Base-by-base conservation (phyloP, 2,797 vertebrate genomes). In the Halcyon badia region DNA sequence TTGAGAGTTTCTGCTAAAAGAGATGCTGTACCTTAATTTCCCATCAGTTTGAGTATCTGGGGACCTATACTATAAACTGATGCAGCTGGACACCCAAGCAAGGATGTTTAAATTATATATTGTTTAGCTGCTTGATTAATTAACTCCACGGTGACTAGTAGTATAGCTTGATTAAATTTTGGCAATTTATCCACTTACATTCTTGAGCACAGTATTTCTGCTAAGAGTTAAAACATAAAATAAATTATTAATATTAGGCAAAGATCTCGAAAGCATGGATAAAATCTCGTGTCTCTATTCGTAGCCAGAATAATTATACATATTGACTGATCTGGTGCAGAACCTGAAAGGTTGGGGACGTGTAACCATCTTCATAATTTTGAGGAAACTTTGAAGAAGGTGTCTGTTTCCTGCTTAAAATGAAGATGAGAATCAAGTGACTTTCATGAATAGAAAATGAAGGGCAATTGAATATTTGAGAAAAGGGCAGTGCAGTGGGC, bases 341-440 rank as follows among this genome's bases (percentile, higher is more conserved):
- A 97, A 92, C 77, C 87, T 31, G 10, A 11, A 73, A 78, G 52
- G 92, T 11, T 87, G 72, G 33, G 82, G 57, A 31, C 39, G 9
- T 54, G 22, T 84, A 91, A 93, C 83, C 85, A 77, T 97, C 85
- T 77, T 87, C 46, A 41, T 89, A 46, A 84, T 95, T 97, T 94
- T 94, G 78, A 91, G 93, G 75, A 93, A 93, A 90, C 64, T 87
- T 91, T 80, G 85, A 97, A 90, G 89, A 93, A 97, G 72, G 79
- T 97, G 56, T 97, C 98, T 97, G 90, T 42, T 91, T 97, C 95
- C 90, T 91, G 87, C 92, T 96, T 97, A 71, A 77, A 90, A 42
- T 54, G 60, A 97, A 97, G 89, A 97, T 96, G 95, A 95, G 94
- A 97, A 95, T 97, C 94, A 86, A 94, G 81, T 83, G 30, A 95